Base-by-base conservation (phyloP, 2,797 vertebrate species). In the Catharus ustulatus region DNA sequence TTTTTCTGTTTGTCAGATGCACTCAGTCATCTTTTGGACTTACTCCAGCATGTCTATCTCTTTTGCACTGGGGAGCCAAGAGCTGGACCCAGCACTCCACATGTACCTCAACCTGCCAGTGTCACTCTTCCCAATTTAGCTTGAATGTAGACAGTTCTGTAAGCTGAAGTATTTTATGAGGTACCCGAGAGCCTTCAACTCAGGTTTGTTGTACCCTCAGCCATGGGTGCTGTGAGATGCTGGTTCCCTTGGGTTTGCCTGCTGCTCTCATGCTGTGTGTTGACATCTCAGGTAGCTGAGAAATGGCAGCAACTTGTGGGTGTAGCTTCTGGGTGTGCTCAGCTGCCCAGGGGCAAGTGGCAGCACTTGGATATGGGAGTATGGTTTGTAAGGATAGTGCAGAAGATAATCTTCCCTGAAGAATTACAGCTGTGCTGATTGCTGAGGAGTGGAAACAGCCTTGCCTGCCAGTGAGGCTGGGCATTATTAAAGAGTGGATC, bases 181-280 rank as follows among this genome's bases (percentile, higher is more conserved):
- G 42, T 20, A 17, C 19, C 29, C 29, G 40, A 27, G 59, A 82
- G 24, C 51, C 79, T 82, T 55, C 38, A 30, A 1, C 11, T 59
- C 2, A 2, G 29, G n/a, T 29, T 4, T 23, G 30, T 29, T 15
- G 6, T 14, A 16, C 85, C 19, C 6, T 43, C 45, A 78, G 49
- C 34, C 22, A 3, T 6, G 26, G 1, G 2, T 32, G 17, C 45
- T 46, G 9, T 4, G 45, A 77, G 38, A 32, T 0, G 0, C 13
- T 43, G 6, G 17, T 67, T 68, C 32, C 17, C 40, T 29, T n/a
- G 59, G 15, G 15, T 46, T 84, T 42, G 30, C 18, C 10, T 52
- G 40, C 23, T 52, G 74, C 38, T 68, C 34, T 36, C 5, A 1
- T 9, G 32, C 29, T 5, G 0, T 0, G 1, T 42, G 15, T 38